Conservation (phyloP, 2,888 invertebrate genomes). For the Argyresthia goedartella region DNA sequence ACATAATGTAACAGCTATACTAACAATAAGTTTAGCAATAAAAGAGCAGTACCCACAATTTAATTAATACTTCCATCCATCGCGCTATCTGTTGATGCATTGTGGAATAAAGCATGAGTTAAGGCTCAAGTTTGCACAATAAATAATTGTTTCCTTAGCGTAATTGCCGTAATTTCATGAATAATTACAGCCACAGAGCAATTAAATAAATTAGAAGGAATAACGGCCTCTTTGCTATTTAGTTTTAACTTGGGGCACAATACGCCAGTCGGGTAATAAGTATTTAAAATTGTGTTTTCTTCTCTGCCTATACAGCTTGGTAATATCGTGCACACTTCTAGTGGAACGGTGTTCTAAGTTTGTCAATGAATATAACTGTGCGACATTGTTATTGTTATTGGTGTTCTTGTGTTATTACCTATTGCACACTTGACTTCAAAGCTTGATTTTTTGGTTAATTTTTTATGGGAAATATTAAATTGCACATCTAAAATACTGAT, state of each 20-base stretch:
- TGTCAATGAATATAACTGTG: too few relatives aligned
- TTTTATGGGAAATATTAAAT: too few relatives aligned
- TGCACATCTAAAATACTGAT: too few relatives aligned
- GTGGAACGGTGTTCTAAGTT: too few relatives aligned
- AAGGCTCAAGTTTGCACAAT: conserved; percentile 66
- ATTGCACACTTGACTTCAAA: too few relatives aligned
- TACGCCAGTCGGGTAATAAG: not conserved
- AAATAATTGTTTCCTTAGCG: conserved; percentile 68
- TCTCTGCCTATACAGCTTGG: too few relatives aligned
- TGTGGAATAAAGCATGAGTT: conserved; percentile 67
- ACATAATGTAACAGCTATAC: too few relatives aligned
- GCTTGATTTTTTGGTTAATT: too few relatives aligned
- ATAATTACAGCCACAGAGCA: conserved; percentile 70
- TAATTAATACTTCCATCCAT: conserved; percentile 23
- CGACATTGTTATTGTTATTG: too few relatives aligned
- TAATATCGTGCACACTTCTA: too few relatives aligned
- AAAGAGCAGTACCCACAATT: not conserved
- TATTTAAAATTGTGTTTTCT: not conserved
- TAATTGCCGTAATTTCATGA: conserved; percentile 72
- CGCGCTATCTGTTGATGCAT: conserved; percentile 56
- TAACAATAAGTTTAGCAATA: not conserved
- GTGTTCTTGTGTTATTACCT: too few relatives aligned
- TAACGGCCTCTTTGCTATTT: conserved; percentile 64
- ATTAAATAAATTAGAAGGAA: conserved; percentile 69
- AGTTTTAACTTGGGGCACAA: conserved; percentile 60